These are phyloP conservation scores for Chamaea fasciata DNA, from an alignment of 2,113 vertebrate genomes.

Conservation along the genomic window DNA sequence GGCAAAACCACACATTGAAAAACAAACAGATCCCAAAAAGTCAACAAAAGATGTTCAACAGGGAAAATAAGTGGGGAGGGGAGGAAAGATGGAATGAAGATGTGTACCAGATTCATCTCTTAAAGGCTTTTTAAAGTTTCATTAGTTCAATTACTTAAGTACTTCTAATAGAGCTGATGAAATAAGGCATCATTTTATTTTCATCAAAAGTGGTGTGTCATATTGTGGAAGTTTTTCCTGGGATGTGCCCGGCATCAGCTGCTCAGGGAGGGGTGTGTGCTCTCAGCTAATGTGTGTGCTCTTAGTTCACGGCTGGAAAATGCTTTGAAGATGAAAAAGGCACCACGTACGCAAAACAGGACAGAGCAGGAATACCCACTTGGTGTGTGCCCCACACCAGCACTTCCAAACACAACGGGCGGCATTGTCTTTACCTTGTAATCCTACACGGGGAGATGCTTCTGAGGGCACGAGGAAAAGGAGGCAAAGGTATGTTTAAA, in stretches of 20 bases:
- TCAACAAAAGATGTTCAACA: background rate
- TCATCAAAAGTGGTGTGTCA: conserved; percentile 43
- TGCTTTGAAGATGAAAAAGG: conserved; percentile 41
- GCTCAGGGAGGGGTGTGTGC: background rate
- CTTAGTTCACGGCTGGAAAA: conserved; percentile 48
- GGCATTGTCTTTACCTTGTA: conserved; percentile 30
- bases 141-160: conserved; percentile 44
- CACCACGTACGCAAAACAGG: background rate
- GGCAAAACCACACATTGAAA: background rate
- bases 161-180: conserved; percentile 46
- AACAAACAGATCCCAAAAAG: background rate
- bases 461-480: conserved; percentile 12
- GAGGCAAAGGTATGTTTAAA: conserved; percentile 12
- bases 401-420: background rate
- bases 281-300: background rate
- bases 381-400: background rate
- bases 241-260: background rate
- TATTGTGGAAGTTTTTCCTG: conserved; percentile 8
- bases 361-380: background rate
- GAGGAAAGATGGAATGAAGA: background rate
- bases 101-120: background rate
- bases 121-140: background rate
- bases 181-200: conserved; percentile 8
- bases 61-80: background rate
- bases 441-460: background rate